Evolutionary conservation across 2,888 invertebrate species (phyloP).

Genomic region (Drosophila cracens): DNA sequence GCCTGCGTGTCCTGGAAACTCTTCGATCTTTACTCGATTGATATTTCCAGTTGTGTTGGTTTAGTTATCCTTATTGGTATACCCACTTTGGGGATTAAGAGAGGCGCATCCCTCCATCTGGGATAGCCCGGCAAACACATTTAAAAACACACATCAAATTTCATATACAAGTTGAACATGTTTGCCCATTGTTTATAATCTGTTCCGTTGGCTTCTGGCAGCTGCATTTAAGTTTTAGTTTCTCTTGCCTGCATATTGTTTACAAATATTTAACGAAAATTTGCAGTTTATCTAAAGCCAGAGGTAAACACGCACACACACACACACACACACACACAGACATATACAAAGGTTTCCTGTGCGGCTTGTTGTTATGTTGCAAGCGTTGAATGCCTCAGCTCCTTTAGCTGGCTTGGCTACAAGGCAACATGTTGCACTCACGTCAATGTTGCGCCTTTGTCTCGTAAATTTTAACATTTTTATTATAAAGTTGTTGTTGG

Average conservation of each 20-base stretch:
- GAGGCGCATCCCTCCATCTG: neutral
- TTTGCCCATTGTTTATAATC: constrained; percentile 40
- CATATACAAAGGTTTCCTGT: constrained; percentile 18
- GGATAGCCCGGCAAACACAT: neutral
- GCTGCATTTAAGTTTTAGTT: constrained; percentile 54
- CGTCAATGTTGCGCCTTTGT: constrained; percentile 75
- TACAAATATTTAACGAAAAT: constrained; percentile 72
- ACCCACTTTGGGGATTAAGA: neutral
- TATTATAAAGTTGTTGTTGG: constrained; percentile 58
- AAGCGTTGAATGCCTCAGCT: constrained; percentile 15
- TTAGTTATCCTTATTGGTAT: neutral
- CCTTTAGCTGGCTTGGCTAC: constrained; percentile 23
- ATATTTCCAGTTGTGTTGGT: neutral
- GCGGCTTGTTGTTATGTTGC: constrained; percentile 33
- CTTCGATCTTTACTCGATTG: neutral
- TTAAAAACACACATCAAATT: neutral
- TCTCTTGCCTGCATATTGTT: constrained; percentile 55
- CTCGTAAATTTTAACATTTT: constrained; percentile 76
- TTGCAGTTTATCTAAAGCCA: constrained; percentile 49
- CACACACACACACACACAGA: constrained; percentile 9
- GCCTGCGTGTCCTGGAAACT: too few relatives aligned
- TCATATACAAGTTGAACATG: neutral
- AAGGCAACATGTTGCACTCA: constrained; percentile 66
- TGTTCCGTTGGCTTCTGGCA: constrained; percentile 54
- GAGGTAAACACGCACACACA: constrained; percentile 40